Conservation (phyloP, 2,797 vertebrate genomes). For the Catamblyrhynchus diadema region DNA sequence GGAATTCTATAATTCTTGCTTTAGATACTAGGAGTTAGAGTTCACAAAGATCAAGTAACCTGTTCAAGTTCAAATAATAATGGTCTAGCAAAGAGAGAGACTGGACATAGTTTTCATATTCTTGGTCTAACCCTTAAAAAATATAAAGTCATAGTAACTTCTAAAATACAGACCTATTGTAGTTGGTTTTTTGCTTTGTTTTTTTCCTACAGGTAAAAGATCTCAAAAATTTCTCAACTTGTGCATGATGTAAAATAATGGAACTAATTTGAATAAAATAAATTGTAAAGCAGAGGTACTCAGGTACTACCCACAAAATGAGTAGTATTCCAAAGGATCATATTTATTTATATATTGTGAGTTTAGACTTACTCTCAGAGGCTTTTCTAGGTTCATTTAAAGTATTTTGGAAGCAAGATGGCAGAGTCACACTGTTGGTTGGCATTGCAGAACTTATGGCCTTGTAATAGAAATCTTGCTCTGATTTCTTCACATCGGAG, state of each 20-base stretch:
- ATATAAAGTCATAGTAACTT: not conserved
- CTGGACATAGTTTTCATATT: not conserved
- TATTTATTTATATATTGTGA: not conserved
- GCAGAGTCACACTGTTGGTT: not conserved
- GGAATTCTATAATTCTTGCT: not conserved
- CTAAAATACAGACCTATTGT: not conserved
- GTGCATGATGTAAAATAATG: not conserved
- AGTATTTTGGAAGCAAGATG: not conserved
- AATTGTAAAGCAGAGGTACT: not conserved
- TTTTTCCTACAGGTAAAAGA: not conserved
- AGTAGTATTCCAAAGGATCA: not conserved
- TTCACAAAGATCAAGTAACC: not conserved
- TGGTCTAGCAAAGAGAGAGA: not conserved
- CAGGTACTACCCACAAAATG: not conserved
- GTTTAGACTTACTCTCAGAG: not conserved
- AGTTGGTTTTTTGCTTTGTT: not conserved
- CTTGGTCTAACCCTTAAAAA: not conserved
- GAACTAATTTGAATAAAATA: not conserved
- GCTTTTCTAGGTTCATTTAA: not conserved
- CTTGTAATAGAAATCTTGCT: not conserved
- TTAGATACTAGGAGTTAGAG: not conserved
- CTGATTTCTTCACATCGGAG: not conserved
- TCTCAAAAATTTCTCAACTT: not conserved
- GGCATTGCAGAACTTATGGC: not conserved
- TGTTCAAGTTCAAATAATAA: not conserved